These are phyloP conservation scores for Perithous albicinctus DNA, from an alignment of 2,888 invertebrate genomes.

Conservation along the genomic window DNA sequence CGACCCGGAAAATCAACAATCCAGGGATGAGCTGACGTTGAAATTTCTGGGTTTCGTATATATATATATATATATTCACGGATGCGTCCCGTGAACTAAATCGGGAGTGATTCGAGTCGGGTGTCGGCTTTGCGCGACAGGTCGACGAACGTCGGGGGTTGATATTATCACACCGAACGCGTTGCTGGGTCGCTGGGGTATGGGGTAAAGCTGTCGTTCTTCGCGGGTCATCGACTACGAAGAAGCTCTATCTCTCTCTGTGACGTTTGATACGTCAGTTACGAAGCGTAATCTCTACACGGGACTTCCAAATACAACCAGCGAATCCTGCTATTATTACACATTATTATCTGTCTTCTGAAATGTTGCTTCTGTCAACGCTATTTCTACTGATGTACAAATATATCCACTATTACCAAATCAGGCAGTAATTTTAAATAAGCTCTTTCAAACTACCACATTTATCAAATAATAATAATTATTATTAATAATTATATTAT, in stretches of 20 bases:
- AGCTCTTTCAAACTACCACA: neutral
- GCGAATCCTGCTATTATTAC: neutral
- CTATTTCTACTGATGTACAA: neutral
- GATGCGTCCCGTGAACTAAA: conserved; percentile 31
- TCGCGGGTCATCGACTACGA: conserved; percentile 63
- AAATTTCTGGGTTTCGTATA: conserved; percentile 1
- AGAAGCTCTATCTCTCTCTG: conserved; percentile 34
- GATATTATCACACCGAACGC: conserved; percentile 60
- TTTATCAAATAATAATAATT: neutral
- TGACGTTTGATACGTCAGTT: conserved; percentile 52
- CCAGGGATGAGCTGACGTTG: neutral
- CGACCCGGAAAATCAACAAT: neutral
- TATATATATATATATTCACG: conserved; percentile 9
- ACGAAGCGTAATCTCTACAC: conserved; percentile 27
- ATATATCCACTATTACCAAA: neutral
- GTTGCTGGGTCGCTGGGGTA: conserved; percentile 25
- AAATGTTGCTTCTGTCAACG: neutral
- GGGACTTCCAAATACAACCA: neutral
- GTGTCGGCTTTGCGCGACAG: conserved; percentile 57
- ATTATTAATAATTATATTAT: neutral
- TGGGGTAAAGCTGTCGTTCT: conserved; percentile 43
- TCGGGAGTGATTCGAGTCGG: conserved; percentile 28
- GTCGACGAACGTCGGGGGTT: conserved; percentile 64
- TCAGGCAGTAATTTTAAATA: neutral
- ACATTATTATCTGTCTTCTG: neutral